Evolutionary conservation across 2,888 invertebrate species (phyloP), one percentile per base, ranked within the genome.

Genomic region (Campopleginae sp.): DNA sequence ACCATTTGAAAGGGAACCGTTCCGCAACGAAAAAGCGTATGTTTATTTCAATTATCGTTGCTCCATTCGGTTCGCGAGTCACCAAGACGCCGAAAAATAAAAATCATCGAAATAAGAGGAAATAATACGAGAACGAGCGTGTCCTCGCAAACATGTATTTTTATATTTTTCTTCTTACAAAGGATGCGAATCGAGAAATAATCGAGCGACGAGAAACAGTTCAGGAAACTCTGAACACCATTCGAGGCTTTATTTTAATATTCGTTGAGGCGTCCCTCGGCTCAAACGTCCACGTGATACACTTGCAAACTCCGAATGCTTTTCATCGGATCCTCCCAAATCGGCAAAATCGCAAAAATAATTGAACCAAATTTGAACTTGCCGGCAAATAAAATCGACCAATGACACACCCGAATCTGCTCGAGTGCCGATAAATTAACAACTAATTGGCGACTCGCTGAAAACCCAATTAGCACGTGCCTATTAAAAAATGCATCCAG

Each of bases 11-110:
- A 90, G 89, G 86, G 84, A 78, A 31, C 88, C 88, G 86, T 85
- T 84, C 65, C 82, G n/a, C n/a, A 75, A 80, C 88, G 87, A 87
- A 88, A 88, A 90, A 90, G 88, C 89, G 90, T 89, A 90, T 90
- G 89, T 90, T 91, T 90, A 91, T 91, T 89, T 90, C 90, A 89
- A 90, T 90, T 90, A 90, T 85, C 87, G 87, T 88, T 77, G 74
- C 80, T 80, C 66, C 86, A 82, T 87, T 88, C 76, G 68, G 80
- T 83, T 80, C 77, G 77, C 63, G 66, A 80, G 70, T 71, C 71
- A 72, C 19, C 51, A 72, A 66, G 66, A 76, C 46, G 31, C 71
- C 77, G 19, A 54, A 76, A 63, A 72, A 68, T 54, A 58, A 65
- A 85, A 83, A 88, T 80, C 85, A 83, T 51, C 77, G 77, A 81